Base-by-base conservation (phyloP, 2,888 invertebrate species). In the Brachyptera risi region DNA sequence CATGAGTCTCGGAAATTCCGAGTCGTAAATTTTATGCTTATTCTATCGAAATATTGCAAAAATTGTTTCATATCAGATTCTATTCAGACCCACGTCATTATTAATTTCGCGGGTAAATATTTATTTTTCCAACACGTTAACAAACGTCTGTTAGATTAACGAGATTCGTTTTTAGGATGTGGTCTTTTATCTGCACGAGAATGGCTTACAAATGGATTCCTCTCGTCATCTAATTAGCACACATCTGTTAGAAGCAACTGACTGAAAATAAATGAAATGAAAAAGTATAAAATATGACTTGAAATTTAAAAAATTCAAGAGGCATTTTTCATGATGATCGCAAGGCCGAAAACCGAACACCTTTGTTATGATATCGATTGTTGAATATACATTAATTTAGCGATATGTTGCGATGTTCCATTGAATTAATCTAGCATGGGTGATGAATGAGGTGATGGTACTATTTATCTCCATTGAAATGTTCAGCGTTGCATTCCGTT, bases 301-400 rank as follows among this genome's bases (percentile, higher is more conserved):
- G 24, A 47, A 47, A 47, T 21, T 47, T 21, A 19, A n/a, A 17
- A 21, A 47, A 47, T 47, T 47, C 21, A n/a, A 21, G 9, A 4
- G n/a, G 19, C 47, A 21, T 24, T 47, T 47, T 47, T 21, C 24
- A 47, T 21, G 47, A 47, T 47, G 47, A 47, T 47, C 19, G 47
- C 47, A 21, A n/a, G 47, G 47, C 19, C n/a, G 21, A 23, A n/a
- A 3, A 47, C 47, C 47, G 24, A 21, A 47, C 23, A 47, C n/a
- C n/a, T n/a, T n/a, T n/a, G n/a, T n/a, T n/a, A n/a, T n/a, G n/a
- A n/a, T n/a, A n/a, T n/a, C n/a, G n/a, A n/a, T n/a, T n/a, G n/a
- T n/a, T n/a, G n/a, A n/a, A n/a, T n/a, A n/a, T 7, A 31, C 31
- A 31, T 31, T 31, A 31, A 31, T 7, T 7, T n/a, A 31, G 11